A percentile compares a stretch with the other conserved stretches of the same genome.
These are phyloP conservation scores for Kuschelorhynchus macadamiae DNA, from an alignment of 2,888 invertebrate species.

Conservation along the genomic window DNA sequence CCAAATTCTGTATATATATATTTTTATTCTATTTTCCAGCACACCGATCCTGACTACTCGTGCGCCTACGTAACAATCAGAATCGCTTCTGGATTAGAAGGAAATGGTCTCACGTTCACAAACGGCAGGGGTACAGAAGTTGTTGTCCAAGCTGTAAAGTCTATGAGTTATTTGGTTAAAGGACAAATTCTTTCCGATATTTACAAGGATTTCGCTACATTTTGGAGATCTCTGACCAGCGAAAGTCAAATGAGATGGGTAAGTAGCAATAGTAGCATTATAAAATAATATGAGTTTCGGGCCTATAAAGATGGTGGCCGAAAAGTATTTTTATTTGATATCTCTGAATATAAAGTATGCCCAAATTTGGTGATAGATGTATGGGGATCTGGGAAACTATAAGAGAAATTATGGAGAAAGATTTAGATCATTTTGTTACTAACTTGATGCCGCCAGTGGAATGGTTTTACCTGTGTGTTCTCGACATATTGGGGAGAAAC, in stretches of 20 bases:
- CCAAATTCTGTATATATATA: too few relatives aligned
- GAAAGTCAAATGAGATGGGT: slow-evolving; percentile 95
- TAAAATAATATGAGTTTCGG: not conserved
- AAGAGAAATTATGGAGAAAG: too few relatives aligned
- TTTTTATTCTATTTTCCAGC: too few relatives aligned
- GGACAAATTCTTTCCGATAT: slow-evolving; percentile 80
- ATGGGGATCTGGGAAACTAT: too few relatives aligned
- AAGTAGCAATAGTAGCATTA: slow-evolving; percentile 55
- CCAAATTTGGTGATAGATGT: too few relatives aligned
- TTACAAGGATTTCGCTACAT: slow-evolving; percentile 81
- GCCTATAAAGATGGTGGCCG: not conserved
- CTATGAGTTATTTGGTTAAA: slow-evolving; percentile 79
- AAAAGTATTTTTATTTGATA: too few relatives aligned
- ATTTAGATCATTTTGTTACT: too few relatives aligned
- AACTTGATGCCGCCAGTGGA: too few relatives aligned
- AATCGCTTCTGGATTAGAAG: slow-evolving; percentile 76
- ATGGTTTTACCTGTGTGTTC: too few relatives aligned
- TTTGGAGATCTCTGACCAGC: slow-evolving; percentile 87
- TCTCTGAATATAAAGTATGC: too few relatives aligned
- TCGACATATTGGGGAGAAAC: too few relatives aligned
- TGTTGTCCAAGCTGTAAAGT: slow-evolving; percentile 82
- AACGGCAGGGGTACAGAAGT: slow-evolving; percentile 91
- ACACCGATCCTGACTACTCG: slow-evolving; percentile 91
- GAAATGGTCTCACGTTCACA: slow-evolving; percentile 90
- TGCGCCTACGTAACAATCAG: slow-evolving; percentile 90